Evolutionary conservation across 2,113 vertebrate species (phyloP).

Genomic region (Petaurus breviceps): DNA sequence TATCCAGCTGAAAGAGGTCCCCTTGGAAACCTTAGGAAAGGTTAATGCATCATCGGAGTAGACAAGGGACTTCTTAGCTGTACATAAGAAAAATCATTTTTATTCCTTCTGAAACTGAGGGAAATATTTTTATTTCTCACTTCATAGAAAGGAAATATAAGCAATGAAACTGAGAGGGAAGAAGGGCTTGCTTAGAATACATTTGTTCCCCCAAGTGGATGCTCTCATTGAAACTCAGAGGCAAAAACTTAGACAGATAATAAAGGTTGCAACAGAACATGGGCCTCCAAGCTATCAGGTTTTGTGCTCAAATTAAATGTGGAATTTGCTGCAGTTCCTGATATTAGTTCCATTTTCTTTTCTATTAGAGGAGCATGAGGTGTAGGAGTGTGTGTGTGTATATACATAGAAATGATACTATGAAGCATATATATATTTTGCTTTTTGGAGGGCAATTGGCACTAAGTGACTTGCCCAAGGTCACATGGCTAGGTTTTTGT

Average conservation of each 20-base stretch:
- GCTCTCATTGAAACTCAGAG: background rate
- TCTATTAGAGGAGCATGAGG: background rate
- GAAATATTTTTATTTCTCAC: constrained; percentile 39
- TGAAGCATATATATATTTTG: background rate
- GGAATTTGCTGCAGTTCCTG: background rate
- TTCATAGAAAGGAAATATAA: constrained; percentile 33
- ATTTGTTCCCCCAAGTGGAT: background rate
- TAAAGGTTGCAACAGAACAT: background rate
- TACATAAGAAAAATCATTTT: constrained; percentile 28
- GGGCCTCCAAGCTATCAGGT: rapidly evolving
- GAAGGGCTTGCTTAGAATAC: rapidly evolving
- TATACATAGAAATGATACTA: background rate
- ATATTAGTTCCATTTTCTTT: background rate
- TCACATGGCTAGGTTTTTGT: too few relatives aligned
- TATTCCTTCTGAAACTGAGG: constrained; percentile 55
- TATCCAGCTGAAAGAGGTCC: background rate
- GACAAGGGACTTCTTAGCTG: background rate
- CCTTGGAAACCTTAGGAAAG: background rate
- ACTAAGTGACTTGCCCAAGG: too few relatives aligned
- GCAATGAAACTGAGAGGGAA: background rate
- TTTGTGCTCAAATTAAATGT: background rate
- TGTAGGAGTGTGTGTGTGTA: background rate
- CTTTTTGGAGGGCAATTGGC: too few relatives aligned
- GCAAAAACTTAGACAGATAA: background rate
- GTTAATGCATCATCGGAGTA: background rate